phyloP scores from a whole-genome alignment of 64 coral and sea anemone species.

The Trachythela sp. region DNA sequence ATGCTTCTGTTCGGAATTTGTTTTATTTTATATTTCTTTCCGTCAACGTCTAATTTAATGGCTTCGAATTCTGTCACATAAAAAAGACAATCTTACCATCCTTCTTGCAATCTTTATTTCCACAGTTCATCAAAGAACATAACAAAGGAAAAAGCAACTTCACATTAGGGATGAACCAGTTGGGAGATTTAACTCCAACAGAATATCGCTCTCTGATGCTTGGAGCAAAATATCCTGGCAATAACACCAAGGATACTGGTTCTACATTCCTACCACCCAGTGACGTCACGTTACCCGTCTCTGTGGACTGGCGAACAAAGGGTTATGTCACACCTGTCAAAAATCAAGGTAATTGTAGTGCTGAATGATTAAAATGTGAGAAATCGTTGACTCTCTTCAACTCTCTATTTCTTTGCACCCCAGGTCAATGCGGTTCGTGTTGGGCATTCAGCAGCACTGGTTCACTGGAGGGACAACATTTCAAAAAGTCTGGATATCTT shows the following conservation, averaged over 20 bases:
- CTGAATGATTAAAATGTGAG: no score
- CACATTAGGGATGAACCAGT: not conserved
- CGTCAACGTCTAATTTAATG: no score
- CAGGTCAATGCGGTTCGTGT: conserved; percentile 10
- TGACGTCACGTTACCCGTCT: conserved; percentile 37
- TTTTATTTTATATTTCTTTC: no score
- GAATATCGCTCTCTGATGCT: not conserved
- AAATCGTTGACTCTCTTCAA: not conserved
- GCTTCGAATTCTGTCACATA: no score
- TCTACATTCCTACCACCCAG: conserved; percentile 42
- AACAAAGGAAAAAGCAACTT: not conserved
- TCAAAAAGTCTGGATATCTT: not conserved
- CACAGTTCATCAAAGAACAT: not conserved
- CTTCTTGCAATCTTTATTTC: not conserved
- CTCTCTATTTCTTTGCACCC: not conserved
- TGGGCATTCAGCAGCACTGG: conserved; percentile 21
- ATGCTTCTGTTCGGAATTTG: no score
- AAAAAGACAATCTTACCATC: no score
- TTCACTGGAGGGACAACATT: not conserved
- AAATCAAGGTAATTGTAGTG: conserved; percentile 81
- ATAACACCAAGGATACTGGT: conserved; percentile 30
- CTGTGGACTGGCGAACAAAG: conserved; percentile 72
- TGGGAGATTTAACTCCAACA: not conserved
- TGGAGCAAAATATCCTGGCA: not conserved
- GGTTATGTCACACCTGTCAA: conserved; percentile 88